These are phyloP conservation scores for Pogona vitticeps DNA, from an alignment of 2,113 vertebrate species.

Conservation along the genomic window DNA sequence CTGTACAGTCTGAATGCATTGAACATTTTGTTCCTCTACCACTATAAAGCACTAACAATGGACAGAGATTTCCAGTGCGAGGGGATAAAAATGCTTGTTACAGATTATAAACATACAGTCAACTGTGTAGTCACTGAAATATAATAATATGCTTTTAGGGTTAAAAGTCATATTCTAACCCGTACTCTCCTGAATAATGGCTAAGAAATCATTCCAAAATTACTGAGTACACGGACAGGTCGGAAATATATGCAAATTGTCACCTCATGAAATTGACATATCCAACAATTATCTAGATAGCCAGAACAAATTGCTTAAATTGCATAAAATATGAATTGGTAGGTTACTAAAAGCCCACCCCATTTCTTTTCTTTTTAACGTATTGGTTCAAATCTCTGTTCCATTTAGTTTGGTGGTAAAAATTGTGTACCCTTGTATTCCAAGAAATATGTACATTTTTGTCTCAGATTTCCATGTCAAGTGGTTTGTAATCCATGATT, in stretches of 20 bases:
- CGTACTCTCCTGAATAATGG: not conserved
- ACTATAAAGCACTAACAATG: not conserved
- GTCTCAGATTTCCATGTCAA: not conserved
- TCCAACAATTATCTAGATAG: not conserved
- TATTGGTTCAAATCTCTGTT: not conserved
- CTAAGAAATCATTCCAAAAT: not conserved
- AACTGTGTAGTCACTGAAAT: not conserved
- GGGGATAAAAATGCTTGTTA: not conserved
- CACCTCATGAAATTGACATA: not conserved
- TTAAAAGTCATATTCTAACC: not conserved
- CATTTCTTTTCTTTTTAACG: not conserved
- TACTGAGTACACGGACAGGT: not conserved
- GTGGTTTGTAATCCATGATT: no score
- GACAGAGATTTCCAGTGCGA: not conserved
- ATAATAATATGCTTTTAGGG: not conserved
- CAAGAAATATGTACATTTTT: not conserved
- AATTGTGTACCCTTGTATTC: not conserved
- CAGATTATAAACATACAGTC: not conserved
- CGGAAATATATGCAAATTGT: not conserved
- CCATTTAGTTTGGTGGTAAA: not conserved
- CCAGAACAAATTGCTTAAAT: no score
- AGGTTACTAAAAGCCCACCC: not conserved
- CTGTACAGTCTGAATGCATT: not conserved
- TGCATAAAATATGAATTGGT: not conserved
- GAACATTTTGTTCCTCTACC: not conserved